These are phyloP conservation scores for Panopea generosa DNA, from an alignment of 2,888 invertebrate genomes.

Conservation along the genomic window DNA sequence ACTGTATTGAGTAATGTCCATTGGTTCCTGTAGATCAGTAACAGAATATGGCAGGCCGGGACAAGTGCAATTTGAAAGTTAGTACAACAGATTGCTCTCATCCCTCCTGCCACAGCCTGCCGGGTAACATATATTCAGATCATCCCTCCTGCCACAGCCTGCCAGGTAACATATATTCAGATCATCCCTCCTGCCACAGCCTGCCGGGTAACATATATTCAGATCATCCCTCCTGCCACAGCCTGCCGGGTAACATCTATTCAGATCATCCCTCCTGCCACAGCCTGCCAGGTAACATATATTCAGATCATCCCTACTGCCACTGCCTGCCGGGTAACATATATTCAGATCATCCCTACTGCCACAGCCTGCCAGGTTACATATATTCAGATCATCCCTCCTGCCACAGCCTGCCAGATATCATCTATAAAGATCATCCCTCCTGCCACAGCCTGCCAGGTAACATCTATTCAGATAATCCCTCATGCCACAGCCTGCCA, in stretches of 20 bases:
- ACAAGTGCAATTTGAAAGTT: slow-evolving; percentile 59
- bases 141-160: not conserved
- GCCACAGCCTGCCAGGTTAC: not conserved
- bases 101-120: slow-evolving; percentile 32
- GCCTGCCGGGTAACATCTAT: not conserved
- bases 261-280: slow-evolving; percentile 33
- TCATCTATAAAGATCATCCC: not conserved
- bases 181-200: slow-evolving; percentile 35
- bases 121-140: not conserved
- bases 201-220: not conserved
- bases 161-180: not conserved
- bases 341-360: slow-evolving; percentile 31
- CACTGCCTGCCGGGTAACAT: not conserved
- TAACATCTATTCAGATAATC: not conserved
- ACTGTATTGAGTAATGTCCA: no score
- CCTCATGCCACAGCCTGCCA: not conserved
- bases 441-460: not conserved
- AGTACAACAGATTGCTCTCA: slow-evolving; percentile 47
- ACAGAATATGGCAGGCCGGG: slow-evolving; percentile 54
- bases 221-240: not conserved
- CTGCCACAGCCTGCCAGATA: not conserved
- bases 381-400: not conserved
- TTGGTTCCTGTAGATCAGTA: not conserved
- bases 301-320: not conserved
- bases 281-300: not conserved